A percentile compares a stretch with the other conserved stretches of the same genome.
Conservation (phyloP, 1,140 invertebrate genomes). For the Gryon sp. region DNA sequence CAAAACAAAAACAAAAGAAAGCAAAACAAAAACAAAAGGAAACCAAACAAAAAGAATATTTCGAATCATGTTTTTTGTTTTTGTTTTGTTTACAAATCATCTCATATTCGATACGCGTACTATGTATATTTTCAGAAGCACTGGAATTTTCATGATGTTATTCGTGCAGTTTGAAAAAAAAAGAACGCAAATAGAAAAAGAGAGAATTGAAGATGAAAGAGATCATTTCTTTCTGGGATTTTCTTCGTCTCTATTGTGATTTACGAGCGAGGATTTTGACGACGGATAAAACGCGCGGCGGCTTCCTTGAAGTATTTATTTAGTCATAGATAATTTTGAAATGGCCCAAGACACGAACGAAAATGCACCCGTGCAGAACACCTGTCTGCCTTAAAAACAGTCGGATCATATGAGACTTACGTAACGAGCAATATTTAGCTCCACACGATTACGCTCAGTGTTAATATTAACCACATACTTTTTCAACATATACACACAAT, state of each 20-base stretch:
- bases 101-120: conserved; percentile 41
- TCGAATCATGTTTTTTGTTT: not conserved
- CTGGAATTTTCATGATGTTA: conserved; percentile 74
- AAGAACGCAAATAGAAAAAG: conserved; percentile 8
- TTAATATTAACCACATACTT: no score
- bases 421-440: conserved; percentile 74
- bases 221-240: conserved; percentile 14
- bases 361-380: conserved; percentile 61
- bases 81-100: conserved; percentile 25
- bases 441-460: conserved; percentile 40
- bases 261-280: conserved; percentile 10
- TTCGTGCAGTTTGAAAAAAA: conserved; percentile 38
- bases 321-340: conserved; percentile 36
- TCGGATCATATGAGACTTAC: conserved; percentile 68
- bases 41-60: no score
- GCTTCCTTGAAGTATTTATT: conserved; percentile 52
- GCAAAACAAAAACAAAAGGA: conserved; percentile 3
- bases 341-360: conserved; percentile 34
- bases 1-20: no score
- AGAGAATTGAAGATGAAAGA: conserved; percentile 36
- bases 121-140: conserved; percentile 72
- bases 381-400: conserved; percentile 63
- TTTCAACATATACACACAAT: no score
- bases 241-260: conserved; percentile 12
- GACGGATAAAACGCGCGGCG: conserved; percentile 25